Conservation (phyloP, 2,888 invertebrate species). For the Crocallis elinguaria region DNA sequence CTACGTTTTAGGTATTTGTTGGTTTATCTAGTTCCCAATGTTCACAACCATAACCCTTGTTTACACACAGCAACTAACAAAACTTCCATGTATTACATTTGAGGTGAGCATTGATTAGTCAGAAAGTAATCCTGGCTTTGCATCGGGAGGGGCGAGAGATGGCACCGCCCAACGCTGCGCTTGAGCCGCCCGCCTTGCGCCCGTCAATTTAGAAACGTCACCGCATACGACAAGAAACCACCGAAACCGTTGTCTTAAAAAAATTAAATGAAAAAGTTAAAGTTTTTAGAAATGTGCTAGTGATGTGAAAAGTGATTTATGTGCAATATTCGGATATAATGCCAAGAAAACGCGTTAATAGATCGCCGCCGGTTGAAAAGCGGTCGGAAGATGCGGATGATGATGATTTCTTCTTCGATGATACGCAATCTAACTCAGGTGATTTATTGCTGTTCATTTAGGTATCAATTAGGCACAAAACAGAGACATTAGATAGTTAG, state of each 20-base stretch:
- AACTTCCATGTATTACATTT: conserved; percentile 13
- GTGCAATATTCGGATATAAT: conserved; percentile 57
- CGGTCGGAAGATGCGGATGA: conserved; percentile 69
- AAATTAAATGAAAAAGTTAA: conserved; percentile 25
- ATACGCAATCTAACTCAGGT: conserved; percentile 77
- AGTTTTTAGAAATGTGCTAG: conserved; percentile 35
- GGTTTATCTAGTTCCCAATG: not conserved
- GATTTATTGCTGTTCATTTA: conserved; percentile 3
- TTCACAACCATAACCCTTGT: conserved; percentile 17
- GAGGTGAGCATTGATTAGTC: conserved; percentile 52
- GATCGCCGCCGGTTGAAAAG: conserved; percentile 66
- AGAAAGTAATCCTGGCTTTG: conserved; percentile 54
- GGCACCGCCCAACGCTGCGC: conserved; percentile 69
- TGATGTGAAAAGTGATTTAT: conserved; percentile 40
- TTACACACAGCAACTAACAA: conserved; percentile 41
- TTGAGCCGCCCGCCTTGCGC: conserved; percentile 73
- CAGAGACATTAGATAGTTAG: too few relatives aligned
- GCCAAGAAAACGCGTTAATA: conserved; percentile 73
- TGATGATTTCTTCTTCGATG: conserved; percentile 78
- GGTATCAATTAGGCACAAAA: not conserved
- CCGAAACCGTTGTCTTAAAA: conserved; percentile 37
- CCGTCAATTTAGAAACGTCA: conserved; percentile 63
- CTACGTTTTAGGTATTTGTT: too few relatives aligned
- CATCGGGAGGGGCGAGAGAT: conserved; percentile 67
- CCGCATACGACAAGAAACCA: conserved; percentile 51